Percentiles rank a stretch among this genome's conserved stretches.
These are phyloP conservation scores for Strix uralensis DNA, from an alignment of 2,113 vertebrate genomes.

Conservation along the genomic window DNA sequence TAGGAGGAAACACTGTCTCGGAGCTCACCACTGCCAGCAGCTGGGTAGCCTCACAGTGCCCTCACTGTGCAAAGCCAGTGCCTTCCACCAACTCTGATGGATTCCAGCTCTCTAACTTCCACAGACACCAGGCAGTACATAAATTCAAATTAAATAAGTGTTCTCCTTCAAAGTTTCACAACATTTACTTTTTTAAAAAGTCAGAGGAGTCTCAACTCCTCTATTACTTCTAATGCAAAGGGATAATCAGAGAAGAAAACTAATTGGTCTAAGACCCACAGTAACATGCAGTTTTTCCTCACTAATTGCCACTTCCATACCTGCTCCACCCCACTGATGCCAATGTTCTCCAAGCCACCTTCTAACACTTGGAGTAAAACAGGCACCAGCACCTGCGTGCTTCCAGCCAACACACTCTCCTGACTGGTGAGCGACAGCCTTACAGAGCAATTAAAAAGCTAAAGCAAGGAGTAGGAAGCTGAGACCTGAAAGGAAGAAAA, in stretches of 20 bases:
- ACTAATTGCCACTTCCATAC: background rate
- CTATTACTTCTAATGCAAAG: background rate
- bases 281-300: background rate
- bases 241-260: background rate
- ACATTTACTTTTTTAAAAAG: background rate
- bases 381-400: background rate
- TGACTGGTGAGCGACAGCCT: background rate
- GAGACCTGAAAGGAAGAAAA: background rate
- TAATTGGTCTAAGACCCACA: rapidly evolving
- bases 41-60: background rate
- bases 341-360: background rate
- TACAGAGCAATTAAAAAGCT: background rate
- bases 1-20: background rate
- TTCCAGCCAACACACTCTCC: background rate
- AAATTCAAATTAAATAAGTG: background rate
- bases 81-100: background rate
- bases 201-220: background rate
- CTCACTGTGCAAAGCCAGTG: rapidly evolving
- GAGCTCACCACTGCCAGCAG: rapidly evolving
- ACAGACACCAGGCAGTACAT: background rate
- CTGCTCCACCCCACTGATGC: background rate
- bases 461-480: background rate
- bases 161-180: background rate
- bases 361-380: background rate
- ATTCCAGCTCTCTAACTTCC: background rate